A percentile compares a stretch with the other conserved stretches of the same genome.
phyloP scores from a whole-genome alignment of 2,113 vertebrate species.

The Macrotis lagotis region DNA sequence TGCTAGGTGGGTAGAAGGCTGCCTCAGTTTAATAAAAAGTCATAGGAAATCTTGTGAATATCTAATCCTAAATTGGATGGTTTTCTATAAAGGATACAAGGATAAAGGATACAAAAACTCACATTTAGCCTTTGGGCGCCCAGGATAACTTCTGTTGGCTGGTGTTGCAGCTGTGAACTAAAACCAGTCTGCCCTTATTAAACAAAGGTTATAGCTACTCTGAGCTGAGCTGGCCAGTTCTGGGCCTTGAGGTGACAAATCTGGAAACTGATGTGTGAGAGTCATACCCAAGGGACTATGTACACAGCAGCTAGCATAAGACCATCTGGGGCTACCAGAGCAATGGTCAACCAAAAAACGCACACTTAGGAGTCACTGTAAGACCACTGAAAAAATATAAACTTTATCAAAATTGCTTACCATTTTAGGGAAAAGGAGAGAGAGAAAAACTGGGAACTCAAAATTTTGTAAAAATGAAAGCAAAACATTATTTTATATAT shows the following conservation, averaged over 20 bases:
- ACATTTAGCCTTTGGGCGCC: background rate
- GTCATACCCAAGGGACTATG: background rate
- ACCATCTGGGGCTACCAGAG: background rate
- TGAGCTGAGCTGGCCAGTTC: background rate
- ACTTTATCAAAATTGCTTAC: background rate
- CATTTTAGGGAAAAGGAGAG: background rate
- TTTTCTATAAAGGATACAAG: background rate
- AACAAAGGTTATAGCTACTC: background rate
- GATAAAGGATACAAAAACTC: background rate
- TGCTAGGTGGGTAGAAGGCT: background rate
- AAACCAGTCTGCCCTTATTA: background rate
- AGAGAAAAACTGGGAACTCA: background rate
- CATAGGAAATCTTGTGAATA: background rate
- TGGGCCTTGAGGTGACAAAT: background rate
- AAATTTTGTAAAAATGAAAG: background rate
- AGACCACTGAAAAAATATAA: background rate
- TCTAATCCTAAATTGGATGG: background rate
- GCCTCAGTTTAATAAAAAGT: background rate
- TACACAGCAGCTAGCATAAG: background rate
- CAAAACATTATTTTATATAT: no score
- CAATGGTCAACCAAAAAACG: background rate
- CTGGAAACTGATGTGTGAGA: background rate
- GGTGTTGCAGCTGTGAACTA: background rate
- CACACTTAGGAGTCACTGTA: background rate
- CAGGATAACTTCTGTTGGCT: background rate